Conservation (phyloP, 2,888 invertebrate species). For the Eilema depressum region DNA sequence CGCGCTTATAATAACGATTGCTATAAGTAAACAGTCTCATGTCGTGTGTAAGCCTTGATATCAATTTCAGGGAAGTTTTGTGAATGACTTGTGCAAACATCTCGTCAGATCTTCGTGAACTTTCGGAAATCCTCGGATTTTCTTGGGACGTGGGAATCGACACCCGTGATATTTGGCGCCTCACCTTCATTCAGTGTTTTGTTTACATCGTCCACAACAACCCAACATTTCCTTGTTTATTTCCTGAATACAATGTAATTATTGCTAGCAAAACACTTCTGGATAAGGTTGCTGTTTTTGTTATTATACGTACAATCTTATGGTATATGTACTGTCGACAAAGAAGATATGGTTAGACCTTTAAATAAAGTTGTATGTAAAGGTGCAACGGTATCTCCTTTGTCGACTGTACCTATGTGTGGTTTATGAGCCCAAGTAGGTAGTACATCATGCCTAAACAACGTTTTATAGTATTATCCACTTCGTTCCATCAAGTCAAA, state of each 20-base stretch:
- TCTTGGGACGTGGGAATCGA: constrained; percentile 53
- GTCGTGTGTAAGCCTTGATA: constrained; percentile 68
- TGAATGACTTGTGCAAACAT: constrained; percentile 50
- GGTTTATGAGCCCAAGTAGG: neutral
- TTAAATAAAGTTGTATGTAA: no score
- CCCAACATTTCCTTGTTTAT: constrained; percentile 44
- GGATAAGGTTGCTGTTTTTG: constrained; percentile 30
- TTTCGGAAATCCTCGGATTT: constrained; percentile 25
- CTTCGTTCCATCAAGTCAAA: neutral
- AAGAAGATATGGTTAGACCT: no score
- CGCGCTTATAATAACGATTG: constrained; percentile 66
- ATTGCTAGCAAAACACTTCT: constrained; percentile 40
- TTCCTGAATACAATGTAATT: constrained; percentile 46
- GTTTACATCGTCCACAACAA: constrained; percentile 45
- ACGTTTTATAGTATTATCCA: neutral
- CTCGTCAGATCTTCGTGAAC: constrained; percentile 25
- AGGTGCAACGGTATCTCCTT: no score
- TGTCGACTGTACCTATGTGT: neutral
- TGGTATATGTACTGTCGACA: no score
- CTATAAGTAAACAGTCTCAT: constrained; percentile 68
- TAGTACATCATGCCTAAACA: neutral
- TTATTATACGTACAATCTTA: constrained; percentile 26
- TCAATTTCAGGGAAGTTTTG: constrained; percentile 80
- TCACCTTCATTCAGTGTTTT: constrained; percentile 44
- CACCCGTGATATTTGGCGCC: constrained; percentile 51